Conservation (phyloP, 2,113 vertebrate genomes). For the Oreochromis aureus region DNA sequence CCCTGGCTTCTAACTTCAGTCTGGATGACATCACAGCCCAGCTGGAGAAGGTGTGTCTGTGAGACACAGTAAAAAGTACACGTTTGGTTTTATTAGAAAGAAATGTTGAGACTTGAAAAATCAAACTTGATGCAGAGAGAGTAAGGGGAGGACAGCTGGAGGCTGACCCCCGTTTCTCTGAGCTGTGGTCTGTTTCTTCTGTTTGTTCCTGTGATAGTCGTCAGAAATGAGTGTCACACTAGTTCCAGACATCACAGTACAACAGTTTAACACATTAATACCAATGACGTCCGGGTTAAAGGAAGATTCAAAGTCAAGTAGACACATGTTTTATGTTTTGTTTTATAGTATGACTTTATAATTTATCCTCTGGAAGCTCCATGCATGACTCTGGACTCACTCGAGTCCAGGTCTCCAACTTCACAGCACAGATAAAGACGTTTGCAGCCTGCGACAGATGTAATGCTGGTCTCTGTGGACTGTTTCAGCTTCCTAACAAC, state of each 20-base stretch:
- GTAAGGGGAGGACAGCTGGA: background rate
- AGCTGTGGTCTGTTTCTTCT: background rate
- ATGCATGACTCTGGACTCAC: too few species aligned
- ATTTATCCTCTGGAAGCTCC: background rate
- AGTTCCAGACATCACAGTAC: background rate
- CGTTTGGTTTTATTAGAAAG: background rate
- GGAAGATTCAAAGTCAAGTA: background rate
- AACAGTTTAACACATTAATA: background rate
- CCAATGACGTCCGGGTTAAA: background rate
- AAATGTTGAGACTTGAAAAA: background rate
- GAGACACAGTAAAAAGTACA: background rate
- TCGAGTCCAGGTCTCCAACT: background rate
- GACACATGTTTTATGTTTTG: background rate
- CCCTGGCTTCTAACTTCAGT: slow-evolving; percentile 86
- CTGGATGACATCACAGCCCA: slow-evolving; percentile 97
- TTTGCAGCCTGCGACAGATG: background rate
- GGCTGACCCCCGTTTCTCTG: background rate
- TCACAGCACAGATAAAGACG: background rate
- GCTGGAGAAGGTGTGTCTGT: slow-evolving; percentile 77
- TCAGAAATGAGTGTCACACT: background rate
- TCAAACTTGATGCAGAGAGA: background rate
- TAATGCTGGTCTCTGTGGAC: background rate
- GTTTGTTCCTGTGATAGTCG: background rate
- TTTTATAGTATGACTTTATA: background rate
- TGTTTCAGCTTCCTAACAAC: background rate